These are phyloP conservation scores for Euproctis similis DNA, from an alignment of 2,888 invertebrate species.

Conservation along the genomic window DNA sequence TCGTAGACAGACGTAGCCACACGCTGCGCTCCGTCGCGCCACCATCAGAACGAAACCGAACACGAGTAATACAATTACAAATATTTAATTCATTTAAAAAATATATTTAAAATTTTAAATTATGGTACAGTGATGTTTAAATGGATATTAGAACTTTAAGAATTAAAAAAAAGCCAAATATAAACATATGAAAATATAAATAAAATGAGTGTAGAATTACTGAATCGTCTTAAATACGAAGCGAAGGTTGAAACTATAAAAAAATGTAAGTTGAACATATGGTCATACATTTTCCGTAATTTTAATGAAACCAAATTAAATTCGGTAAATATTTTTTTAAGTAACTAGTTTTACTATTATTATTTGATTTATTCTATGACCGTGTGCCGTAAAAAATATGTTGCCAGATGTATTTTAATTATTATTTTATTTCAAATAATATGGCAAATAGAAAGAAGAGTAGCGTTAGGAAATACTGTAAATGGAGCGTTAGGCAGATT, in stretches of 20 bases:
- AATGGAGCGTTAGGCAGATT: too few relatives aligned
- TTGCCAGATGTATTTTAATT: too few relatives aligned
- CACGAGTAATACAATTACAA: constrained; percentile 28
- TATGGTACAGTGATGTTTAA: constrained; percentile 16
- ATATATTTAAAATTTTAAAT: constrained; percentile 2
- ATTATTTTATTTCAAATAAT: too few relatives aligned
- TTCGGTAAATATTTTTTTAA: too few relatives aligned
- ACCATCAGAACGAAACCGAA: constrained; percentile 31
- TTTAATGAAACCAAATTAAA: too few relatives aligned
- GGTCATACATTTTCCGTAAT: too few relatives aligned
- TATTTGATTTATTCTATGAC: too few relatives aligned
- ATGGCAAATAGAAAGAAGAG: too few relatives aligned
- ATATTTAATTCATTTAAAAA: constrained; percentile 8
- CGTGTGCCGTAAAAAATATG: too few relatives aligned
- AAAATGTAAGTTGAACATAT: constrained; percentile 39
- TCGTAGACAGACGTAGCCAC: constrained; percentile 57
- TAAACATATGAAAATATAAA: constrained; percentile 17
- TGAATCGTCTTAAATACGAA: constrained; percentile 47
- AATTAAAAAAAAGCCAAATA: constrained; percentile 5
- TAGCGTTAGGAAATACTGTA: too few relatives aligned
- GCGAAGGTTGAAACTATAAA: constrained; percentile 29
- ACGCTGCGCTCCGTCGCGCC: constrained; percentile 42
- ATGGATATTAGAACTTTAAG: constrained; percentile 13
- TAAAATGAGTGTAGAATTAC: constrained; percentile 60
- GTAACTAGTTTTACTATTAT: too few relatives aligned